These are phyloP conservation scores for Pherbina coryleti DNA, from an alignment of 2,888 invertebrate species.

Conservation along the genomic window DNA sequence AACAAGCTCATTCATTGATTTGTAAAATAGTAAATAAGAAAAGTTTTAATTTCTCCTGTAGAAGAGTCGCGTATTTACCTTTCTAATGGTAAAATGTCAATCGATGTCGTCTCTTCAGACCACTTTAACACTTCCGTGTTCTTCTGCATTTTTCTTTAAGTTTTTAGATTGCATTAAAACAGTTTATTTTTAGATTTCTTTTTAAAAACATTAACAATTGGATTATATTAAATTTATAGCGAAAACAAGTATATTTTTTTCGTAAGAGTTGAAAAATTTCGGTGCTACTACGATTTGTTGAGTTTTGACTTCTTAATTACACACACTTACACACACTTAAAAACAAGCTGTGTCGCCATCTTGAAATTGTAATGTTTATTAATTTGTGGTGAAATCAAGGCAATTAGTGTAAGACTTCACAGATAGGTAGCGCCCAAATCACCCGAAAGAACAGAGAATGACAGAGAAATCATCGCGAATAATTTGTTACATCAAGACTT, in stretches of 20 bases:
- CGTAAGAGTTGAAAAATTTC: not conserved
- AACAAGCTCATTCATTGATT: not conserved
- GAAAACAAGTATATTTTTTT: not conserved
- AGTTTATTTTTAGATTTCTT: not conserved
- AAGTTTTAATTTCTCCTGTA: slow-evolving; percentile 18
- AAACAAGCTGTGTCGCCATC: slow-evolving; percentile 47
- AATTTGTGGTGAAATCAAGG: too few species aligned
- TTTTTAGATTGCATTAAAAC: slow-evolving; percentile 37
- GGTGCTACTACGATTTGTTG: slow-evolving; percentile 39
- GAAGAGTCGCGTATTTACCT: slow-evolving; percentile 59
- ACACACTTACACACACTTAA: slow-evolving; percentile 51
- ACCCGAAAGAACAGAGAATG: too few species aligned
- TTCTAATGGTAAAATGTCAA: slow-evolving; percentile 62
- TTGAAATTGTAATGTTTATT: slow-evolving; percentile 33
- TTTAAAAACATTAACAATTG: not conserved
- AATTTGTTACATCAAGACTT: too few species aligned
- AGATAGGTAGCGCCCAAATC: too few species aligned
- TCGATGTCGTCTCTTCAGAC: slow-evolving; percentile 50
- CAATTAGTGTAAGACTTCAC: too few species aligned
- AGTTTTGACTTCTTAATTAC: slow-evolving; percentile 59
- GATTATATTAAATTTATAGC: not conserved
- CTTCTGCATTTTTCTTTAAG: slow-evolving; percentile 39
- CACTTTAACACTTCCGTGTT: slow-evolving; percentile 35
- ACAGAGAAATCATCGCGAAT: too few species aligned
- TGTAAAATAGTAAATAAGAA: not conserved